These are phyloP conservation scores for Aviceda cuculoides DNA, from an alignment of 2,797 vertebrate genomes.

Conservation along the genomic window DNA sequence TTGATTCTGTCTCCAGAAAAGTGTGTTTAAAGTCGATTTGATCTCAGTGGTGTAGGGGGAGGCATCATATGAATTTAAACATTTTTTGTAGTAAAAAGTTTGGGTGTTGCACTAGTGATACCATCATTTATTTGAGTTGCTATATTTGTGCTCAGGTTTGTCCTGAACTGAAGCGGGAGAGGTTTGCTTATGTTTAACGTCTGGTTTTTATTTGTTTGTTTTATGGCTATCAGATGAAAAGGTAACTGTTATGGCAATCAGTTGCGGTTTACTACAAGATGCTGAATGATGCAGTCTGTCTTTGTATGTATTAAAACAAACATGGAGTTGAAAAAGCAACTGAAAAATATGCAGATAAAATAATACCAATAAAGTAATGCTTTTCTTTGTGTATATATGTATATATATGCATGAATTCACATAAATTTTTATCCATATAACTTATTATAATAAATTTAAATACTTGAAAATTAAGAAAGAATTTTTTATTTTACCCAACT, in stretches of 20 bases:
- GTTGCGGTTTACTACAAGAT: not conserved
- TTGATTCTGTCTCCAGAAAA: not conserved
- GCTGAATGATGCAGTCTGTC: not conserved
- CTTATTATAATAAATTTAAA: not conserved
- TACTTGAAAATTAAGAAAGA: not conserved
- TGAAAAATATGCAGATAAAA: not conserved
- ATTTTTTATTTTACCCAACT: not conserved
- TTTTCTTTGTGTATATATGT: not conserved
- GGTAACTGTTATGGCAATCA: not conserved
- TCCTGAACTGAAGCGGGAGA: not conserved
- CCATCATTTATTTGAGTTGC: not conserved
- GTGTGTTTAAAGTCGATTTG: not conserved
- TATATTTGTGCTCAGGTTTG: not conserved
- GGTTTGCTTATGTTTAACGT: conserved; percentile 10
- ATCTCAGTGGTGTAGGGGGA: not conserved
- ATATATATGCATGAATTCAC: not conserved
- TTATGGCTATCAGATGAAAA: conserved; percentile 25
- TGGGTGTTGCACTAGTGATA: not conserved
- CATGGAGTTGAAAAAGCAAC: not conserved
- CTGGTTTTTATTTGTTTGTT: conserved; percentile 36
- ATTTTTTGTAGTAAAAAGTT: not conserved
- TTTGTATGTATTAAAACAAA: not conserved
- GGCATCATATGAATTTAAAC: not conserved
- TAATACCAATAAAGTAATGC: not conserved
- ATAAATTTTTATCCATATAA: not conserved